Conservation (phyloP, 2,888 invertebrate species). For the Norana najaformis region DNA sequence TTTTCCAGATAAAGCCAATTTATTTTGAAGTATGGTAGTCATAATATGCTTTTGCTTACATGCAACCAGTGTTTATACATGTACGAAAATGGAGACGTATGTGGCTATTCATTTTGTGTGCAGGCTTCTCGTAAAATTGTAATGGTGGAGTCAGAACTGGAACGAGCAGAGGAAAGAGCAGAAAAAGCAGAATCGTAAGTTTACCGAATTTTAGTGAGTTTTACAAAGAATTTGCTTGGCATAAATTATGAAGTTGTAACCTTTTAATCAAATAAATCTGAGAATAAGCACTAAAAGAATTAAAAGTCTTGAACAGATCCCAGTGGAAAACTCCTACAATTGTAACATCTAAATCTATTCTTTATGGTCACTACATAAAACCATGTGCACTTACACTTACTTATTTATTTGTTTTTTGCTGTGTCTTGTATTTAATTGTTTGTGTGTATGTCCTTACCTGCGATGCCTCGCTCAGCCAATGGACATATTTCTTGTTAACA, state of each 20-base stretch:
- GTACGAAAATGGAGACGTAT: background rate
- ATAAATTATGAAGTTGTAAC: too few relatives aligned
- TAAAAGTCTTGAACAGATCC: background rate
- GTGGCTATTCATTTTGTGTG: background rate
- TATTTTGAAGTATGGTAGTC: background rate
- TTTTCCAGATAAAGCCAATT: background rate
- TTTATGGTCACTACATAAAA: background rate
- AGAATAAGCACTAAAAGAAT: background rate
- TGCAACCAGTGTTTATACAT: too few relatives aligned
- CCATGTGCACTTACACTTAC: background rate
- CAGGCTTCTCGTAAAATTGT: slow-evolving; percentile 31
- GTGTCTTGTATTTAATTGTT: too few relatives aligned
- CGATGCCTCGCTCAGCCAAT: too few relatives aligned
- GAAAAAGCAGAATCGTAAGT: slow-evolving; percentile 35
- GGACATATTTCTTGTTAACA: too few relatives aligned
- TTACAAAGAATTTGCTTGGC: background rate
- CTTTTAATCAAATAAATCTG: background rate
- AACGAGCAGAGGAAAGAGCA: slow-evolving; percentile 34
- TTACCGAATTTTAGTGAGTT: background rate
- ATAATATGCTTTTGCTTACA: too few relatives aligned
- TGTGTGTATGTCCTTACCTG: too few relatives aligned
- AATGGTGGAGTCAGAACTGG: slow-evolving; percentile 36
- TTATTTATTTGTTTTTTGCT: too few relatives aligned
- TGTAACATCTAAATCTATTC: background rate
- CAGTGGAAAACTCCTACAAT: background rate